Conservation (phyloP, 2,113 vertebrate species). For the Aplodontia rufa region DNA sequence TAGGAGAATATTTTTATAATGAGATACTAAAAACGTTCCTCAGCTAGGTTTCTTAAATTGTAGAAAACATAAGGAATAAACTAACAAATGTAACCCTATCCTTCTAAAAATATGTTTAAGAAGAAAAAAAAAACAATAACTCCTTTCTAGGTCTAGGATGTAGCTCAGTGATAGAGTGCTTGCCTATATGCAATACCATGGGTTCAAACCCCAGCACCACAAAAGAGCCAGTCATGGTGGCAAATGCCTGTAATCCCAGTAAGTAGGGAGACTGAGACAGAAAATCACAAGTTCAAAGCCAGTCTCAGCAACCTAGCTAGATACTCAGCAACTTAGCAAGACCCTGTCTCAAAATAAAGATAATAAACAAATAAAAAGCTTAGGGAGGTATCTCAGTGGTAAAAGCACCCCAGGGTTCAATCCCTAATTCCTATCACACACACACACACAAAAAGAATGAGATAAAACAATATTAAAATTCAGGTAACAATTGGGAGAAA, state of each 20-base stretch:
- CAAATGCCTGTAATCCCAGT: too few relatives aligned
- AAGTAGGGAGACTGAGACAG: too few relatives aligned
- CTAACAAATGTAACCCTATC: background rate
- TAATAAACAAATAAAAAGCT: too few relatives aligned
- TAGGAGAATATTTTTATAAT: background rate
- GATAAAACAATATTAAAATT: background rate
- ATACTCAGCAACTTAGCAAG: too few relatives aligned
- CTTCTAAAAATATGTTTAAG: background rate
- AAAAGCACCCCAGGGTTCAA: too few relatives aligned
- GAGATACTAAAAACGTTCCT: background rate
- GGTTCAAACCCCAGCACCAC: background rate
- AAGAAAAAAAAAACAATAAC: too few relatives aligned
- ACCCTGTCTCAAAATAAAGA: too few relatives aligned
- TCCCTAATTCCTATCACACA: too few relatives aligned
- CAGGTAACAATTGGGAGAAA: background rate
- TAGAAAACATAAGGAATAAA: background rate
- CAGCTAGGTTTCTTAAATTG: background rate
- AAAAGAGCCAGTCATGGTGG: too few relatives aligned
- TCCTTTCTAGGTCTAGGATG: background rate
- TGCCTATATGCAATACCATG: background rate
- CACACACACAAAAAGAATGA: background rate
- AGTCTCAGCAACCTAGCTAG: too few relatives aligned
- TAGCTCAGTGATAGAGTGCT: background rate
- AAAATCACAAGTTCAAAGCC: too few relatives aligned
- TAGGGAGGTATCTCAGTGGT: too few relatives aligned